A percentile compares a stretch with the other conserved stretches of the same genome.
phyloP scores from a whole-genome alignment of 1,140 invertebrate genomes.

The Diabrotica undecimpunctata region DNA sequence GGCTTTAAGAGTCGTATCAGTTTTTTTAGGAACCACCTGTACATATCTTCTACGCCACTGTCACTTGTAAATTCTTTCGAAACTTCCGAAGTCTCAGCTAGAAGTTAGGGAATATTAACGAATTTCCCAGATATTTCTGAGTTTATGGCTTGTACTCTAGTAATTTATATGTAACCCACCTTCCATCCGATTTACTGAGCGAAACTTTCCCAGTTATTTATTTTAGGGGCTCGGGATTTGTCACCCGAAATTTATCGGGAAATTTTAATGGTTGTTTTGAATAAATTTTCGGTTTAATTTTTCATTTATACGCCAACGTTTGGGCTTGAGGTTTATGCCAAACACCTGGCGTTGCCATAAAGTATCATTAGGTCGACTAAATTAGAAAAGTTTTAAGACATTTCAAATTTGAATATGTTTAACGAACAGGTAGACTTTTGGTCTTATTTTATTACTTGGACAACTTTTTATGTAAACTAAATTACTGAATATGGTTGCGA shows the following conservation, averaged over 20 bases:
- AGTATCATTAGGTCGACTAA: neutral
- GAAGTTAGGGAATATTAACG: slow-evolving; percentile 14
- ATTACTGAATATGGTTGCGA: too few relatives aligned
- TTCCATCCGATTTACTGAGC: neutral
- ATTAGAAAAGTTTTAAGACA: neutral
- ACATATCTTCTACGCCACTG: too few relatives aligned
- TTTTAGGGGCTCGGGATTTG: slow-evolving; percentile 6
- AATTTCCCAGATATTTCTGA: slow-evolving; percentile 17
- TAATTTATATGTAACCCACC: slow-evolving; percentile 11
- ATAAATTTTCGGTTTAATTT: slow-evolving; percentile 3
- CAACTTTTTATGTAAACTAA: too few relatives aligned
- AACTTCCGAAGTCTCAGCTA: neutral
- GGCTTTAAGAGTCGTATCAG: too few relatives aligned
- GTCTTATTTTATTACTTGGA: too few relatives aligned
- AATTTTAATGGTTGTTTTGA: slow-evolving; percentile 12
- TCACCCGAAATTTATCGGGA: slow-evolving; percentile 5
- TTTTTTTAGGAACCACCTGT: too few relatives aligned
- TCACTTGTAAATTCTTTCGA: too few relatives aligned
- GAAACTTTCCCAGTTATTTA: slow-evolving; percentile 18
- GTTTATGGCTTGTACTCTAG: slow-evolving; percentile 9
- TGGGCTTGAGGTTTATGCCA: neutral
- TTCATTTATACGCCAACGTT: neutral
- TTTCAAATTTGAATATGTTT: too few relatives aligned
- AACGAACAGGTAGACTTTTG: too few relatives aligned
- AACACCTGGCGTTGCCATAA: neutral